Evolutionary conservation across 1,140 invertebrate genomes (phyloP), one percentile per base, ranked within the genome.

Genomic region (Ganaspis sp.): DNA sequence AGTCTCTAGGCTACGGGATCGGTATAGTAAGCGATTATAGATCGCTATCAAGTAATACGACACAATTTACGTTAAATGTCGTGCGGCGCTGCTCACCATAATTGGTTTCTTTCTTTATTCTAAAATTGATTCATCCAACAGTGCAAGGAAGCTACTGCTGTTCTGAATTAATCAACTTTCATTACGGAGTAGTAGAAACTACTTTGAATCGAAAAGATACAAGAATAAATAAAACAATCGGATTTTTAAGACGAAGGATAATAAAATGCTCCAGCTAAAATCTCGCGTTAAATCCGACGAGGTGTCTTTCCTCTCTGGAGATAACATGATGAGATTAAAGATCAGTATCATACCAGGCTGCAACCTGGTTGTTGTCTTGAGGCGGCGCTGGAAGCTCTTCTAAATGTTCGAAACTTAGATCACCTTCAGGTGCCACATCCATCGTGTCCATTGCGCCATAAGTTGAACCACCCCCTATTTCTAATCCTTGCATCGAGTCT

Each of bases 321-420:
- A 49, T 4, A 49, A 8, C 17, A n/a, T 81, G 76, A 85, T 83
- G 79, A 81, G 81, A 84, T 92, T 95, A 99, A 85, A 98, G 94
- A 91, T 98, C 98, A 79, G 98, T 98, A 91, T 99, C 98, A 92
- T 98, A 98, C 97, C 97, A 98, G 83, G 97, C 96, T 80, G 97
- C 96, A 72, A 97, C 94, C 87, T 97, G 96, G 87, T 95, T 96
- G 90, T 97, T 96, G 88, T 97, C 96, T 84, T 95, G 95, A 70
- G 97, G 96, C 54, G 96, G 97, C 81, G 96, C 95, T 70, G 96
- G 95, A 88, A 96, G 94, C 85, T 95, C 94, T 86, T 96, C 94
- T 80, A 98, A 93, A 83, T 94, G 95, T 86, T 97, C 95, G 87
- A 97, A 97, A 87, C 95, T 96, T 76, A 96, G 91, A 88, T 96